Evolutionary conservation across 2,888 invertebrate genomes (phyloP).

Genomic region (Tenthredo scrophulariae): DNA sequence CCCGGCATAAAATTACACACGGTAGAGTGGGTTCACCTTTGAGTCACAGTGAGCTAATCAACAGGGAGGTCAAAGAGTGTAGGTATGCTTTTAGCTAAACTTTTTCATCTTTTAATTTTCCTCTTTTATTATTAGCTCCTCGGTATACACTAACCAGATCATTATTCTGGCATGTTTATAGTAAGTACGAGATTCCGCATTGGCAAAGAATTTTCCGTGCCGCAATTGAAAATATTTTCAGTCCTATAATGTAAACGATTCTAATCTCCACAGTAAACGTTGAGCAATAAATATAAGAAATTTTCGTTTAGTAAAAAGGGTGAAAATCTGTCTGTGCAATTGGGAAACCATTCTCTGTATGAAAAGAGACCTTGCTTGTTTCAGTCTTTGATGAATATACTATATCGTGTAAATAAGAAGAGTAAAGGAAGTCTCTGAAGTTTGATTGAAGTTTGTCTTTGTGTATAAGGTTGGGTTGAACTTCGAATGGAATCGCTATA

Average conservation of each 20-base stretch:
- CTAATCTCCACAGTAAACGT: neutral
- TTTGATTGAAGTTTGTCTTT: conserved; percentile 39
- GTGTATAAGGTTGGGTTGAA: neutral
- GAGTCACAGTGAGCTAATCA: neutral
- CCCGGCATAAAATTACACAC: neutral
- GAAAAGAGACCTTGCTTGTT: neutral
- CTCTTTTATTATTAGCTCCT: neutral
- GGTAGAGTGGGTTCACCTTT: neutral
- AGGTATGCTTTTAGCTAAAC: neutral
- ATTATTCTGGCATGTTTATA: neutral
- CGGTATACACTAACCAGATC: neutral
- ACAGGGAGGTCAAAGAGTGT: neutral
- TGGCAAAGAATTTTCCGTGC: neutral
- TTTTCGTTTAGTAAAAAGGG: neutral
- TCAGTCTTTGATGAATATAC: conserved; percentile 8
- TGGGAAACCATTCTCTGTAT: neutral
- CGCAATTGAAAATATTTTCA: neutral
- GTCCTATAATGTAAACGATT: neutral
- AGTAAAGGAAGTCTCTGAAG: neutral
- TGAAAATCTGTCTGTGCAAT: neutral
- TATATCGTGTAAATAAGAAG: conserved; percentile 1
- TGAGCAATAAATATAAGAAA: neutral
- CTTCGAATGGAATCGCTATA: conserved; percentile 20
- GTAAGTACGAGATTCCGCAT: neutral
- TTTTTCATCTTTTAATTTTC: neutral